Base-by-base conservation (phyloP, 2,888 invertebrate species). In the Ochropacha duplaris region DNA sequence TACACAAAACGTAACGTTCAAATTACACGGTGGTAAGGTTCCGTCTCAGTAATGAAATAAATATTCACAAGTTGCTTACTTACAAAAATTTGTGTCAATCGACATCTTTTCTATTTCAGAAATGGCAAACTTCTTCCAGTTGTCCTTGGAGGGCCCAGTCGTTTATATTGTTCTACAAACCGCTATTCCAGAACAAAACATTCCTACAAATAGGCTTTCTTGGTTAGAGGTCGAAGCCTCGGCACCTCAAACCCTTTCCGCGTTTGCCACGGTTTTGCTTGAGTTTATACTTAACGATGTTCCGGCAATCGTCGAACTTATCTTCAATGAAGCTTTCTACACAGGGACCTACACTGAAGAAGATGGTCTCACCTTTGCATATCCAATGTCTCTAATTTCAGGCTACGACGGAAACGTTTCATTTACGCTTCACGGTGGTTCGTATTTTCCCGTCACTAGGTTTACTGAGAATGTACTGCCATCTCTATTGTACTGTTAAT, bases 1-100 rank as follows among this genome's bases (percentile, higher is more conserved):
- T 57, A 64, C 62, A 1, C 12, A 60, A 5, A 59, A 66, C 24
- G 77, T 80, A 8, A 24, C 50, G 5, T 75, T 77, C 26, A 55
- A 44, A 8, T 34, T 68, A 39, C 49, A 54, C 11, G 66, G 66
- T 57, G 66, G 67, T 70, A 52, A 54, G 4, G 1, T 16, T 16
- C 16, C n/a, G 4, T 16, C 5, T 24, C 51, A n/a, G 14, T 2
- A 22, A 4, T 16, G 3, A 4, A 11, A 19, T 9, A 16, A 44
- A 16, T 19, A 9, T 19, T 16, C 19, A 2, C 19, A 2, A 8
- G 16, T 19, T 4, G 0, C 0, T 19, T 16, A 44, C 44, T 9
- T 9, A 44, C 2, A 8, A 16, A 16, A 1, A 1, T 9, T 8
- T 2, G 1, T 44, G 8, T 16, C 6, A 44, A 1, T n/a, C 9